Evolutionary conservation across 2,113 vertebrate genomes (phyloP), one percentile per base, ranked within the genome.

Genomic region (Gavialis gangeticus): DNA sequence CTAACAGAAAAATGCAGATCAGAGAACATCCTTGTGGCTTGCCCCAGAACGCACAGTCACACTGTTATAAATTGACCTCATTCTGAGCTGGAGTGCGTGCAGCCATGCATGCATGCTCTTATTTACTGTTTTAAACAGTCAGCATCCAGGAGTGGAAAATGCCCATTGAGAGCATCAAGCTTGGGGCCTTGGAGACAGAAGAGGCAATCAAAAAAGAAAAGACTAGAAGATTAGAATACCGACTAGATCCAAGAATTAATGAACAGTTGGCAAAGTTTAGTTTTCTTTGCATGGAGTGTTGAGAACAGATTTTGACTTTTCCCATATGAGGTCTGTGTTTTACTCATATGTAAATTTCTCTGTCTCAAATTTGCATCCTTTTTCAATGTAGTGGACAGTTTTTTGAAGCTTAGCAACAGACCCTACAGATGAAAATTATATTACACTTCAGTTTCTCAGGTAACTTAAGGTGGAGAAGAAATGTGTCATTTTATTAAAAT

Each of bases 271-370:
- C 60, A 77, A 80, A 19, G 92, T 67, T 4, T 34, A 64, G 56
- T 91, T 89, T 93, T 58, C 62, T 21, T 34, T 76, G 3, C 1
- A 91, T 9, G 86, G 66, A 90, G 13, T 59, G 22, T 55, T 91
- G 56, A 77, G 85, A 90, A 54, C 24, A 60, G 85, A 91, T 94
- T 94, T 89, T 90, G 81, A 59, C n/a, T 87, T 89, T 69, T 55
- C 56, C 62, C 13, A 10, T 54, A 6, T 10, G n/a, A 62, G 24
- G 3, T n/a, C 85, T 95, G 37, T 87, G 19, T 75, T 87, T 88
- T 91, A 7, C 9, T 95, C 30, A 76, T 89, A 80, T n/a, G 75
- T 85, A 8, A n/a, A 92, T 87, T 82, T 6, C 5, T 77, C 87
- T 90, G 6, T 63, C 90, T 91, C 64, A 30, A 28, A n/a, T 18